Base-by-base conservation (phyloP, 2,113 vertebrate genomes). In the Ageneiosus marmoratus region DNA sequence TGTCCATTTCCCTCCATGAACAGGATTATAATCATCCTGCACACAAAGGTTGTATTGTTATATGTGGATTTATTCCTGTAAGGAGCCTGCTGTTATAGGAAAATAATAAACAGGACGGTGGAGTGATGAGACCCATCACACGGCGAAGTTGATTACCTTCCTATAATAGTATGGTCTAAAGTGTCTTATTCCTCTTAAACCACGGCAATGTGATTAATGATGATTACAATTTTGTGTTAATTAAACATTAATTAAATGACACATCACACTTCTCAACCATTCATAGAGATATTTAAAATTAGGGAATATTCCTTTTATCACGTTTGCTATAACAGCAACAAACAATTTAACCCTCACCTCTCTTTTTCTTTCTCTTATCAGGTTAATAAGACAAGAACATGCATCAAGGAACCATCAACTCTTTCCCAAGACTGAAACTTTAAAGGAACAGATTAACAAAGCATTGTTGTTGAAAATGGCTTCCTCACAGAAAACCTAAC, bases 1-100 rank as follows among this genome's bases (percentile, higher is more conserved):
- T 0, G 97, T 98, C 98, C 98, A 99, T 90, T 99, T 99, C 79
- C 98, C 98, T 41, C 98, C 98, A 0, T 99, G 98, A 81, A 99
- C 96, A 22, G 97, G 97, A 89, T 99, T 99, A 92, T 99, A 99
- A 89, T 99, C 97, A 60, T 98, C 98, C 98, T 99, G 92, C n/a
- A 69, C 78, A 81, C 29, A 87, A 50, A 84, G 76, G 13, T 53
- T 11, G 60, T 41, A 15, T 48, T 63, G 80, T 32, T 79, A 79
- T 3, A 69, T 50, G 15, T 9, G 58, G 13, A 27, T 13, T 15
- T 11, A 46, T 22, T 63, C 69, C 41, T 50, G 27, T 29, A 6
- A 15, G 27, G 44, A 29, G 11, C 22, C 2, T 48, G 69, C 12
- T 7, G 37, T 13, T 44, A 15, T 24, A 12, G 37, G 22, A 22